These are phyloP conservation scores for Blennius ocellaris DNA, from an alignment of 2,113 vertebrate species.

Conservation along the genomic window DNA sequence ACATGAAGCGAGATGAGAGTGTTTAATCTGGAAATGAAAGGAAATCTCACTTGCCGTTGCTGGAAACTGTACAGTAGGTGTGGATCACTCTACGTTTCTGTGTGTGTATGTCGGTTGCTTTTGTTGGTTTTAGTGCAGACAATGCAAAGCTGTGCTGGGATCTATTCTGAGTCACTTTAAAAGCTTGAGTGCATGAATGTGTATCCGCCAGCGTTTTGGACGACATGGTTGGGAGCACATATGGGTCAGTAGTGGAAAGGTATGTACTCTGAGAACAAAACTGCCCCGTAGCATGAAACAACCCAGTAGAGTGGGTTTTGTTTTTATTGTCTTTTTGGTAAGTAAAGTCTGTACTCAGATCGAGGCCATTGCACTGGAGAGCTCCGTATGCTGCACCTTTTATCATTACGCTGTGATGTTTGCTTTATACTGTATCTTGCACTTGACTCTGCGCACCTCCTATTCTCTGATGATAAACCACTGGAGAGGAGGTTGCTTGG, in stretches of 20 bases:
- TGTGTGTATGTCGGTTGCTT: no score
- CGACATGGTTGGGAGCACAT: constrained; percentile 47
- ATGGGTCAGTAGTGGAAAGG: constrained; percentile 52
- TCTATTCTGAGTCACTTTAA: constrained; percentile 32
- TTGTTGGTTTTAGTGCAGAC: constrained; percentile 4
- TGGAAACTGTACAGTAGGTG: neutral
- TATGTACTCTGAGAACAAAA: constrained; percentile 24
- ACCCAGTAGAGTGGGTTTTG: constrained; percentile 15
- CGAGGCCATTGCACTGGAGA: constrained; percentile 4
- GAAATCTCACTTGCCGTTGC: constrained; percentile 15
- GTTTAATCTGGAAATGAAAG: constrained; percentile 34
- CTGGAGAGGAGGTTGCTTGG: constrained; percentile 62
- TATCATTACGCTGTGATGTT: constrained; percentile 1
- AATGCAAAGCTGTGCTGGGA: neutral
- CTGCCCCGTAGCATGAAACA: constrained; percentile 29
- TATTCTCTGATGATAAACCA: constrained; percentile 5
- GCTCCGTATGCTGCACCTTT: neutral
- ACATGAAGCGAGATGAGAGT: constrained; percentile 34
- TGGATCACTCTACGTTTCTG: constrained; percentile 8
- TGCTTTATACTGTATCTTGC: constrained; percentile 5
- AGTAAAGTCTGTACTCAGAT: neutral
- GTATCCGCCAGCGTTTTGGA: constrained; percentile 47
- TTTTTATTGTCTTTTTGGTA: neutral
- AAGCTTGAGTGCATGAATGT: constrained; percentile 29
- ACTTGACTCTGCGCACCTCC: neutral